Conservation (phyloP, 1,140 invertebrate genomes). For the Yoshiicerus persimilis region DNA sequence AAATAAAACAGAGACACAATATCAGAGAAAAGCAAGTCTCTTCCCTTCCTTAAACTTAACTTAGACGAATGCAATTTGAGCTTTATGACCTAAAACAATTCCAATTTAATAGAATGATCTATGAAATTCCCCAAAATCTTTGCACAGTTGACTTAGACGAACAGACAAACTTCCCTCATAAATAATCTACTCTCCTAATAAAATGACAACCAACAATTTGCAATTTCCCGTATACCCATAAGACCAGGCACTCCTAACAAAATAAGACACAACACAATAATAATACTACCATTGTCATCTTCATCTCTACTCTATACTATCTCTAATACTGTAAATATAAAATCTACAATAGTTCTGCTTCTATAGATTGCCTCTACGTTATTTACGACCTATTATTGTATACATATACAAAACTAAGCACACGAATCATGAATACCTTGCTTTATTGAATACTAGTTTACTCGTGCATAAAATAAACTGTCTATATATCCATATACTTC, state of each 20-base stretch:
- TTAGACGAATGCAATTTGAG: slow-evolving; percentile 2
- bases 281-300: neutral
- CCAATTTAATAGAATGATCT: slow-evolving; percentile 20
- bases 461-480: slow-evolving; percentile 6
- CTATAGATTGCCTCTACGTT: neutral
- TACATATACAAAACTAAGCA: neutral
- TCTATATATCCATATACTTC: neutral
- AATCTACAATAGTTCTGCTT: neutral
- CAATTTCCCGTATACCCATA: neutral
- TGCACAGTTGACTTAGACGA: neutral
- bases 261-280: neutral
- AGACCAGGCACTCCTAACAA: neutral
- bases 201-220: slow-evolving; percentile 22
- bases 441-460: neutral
- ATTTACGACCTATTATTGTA: neutral
- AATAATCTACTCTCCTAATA: slow-evolving; percentile 8
- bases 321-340: neutral
- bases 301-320: neutral
- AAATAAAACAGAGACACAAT: neutral
- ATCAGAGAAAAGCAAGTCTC: neutral
- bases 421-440: neutral
- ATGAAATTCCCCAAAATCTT: slow-evolving; percentile 4
- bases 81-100: slow-evolving; percentile 23
- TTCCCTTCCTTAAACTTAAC: neutral
- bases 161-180: neutral